Base-by-base conservation (phyloP, 2,888 invertebrate species). In the Phanerotoma sp. region DNA sequence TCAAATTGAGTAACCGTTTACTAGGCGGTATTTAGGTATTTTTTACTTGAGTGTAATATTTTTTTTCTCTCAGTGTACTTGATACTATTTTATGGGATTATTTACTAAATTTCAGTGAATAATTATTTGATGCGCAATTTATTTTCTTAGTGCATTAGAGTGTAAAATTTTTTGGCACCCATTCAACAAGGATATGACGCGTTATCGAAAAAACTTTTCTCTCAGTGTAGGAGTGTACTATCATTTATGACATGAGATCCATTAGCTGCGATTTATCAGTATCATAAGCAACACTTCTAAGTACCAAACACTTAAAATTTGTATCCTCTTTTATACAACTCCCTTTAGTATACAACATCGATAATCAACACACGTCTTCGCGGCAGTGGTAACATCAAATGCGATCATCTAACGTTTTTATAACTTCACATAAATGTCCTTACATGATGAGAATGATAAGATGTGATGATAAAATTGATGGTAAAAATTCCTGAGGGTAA, bases 381-480 rank as follows among this genome's bases (percentile, higher is more conserved):
- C 54, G 60, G 60, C 58, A 62, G 62, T 62, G 62, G 51, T 58
- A 57, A 61, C 58, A 59, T 58, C 58, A 32, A 58, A 60, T 48
- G 40, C 51, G 28, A 49, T 51, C 28, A 33, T 48, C 44, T 48
- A 21, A 51, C 38, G 16, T 41, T 38, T 41, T 11, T 30, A 46
- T 46, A 21, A 46, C 21, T 13, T 22, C 21, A 46, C 18, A 46
- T 11, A 10, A 32, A 13, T 18, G 10, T 25, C 4, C 28, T 20
- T 5, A 28, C 15, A 16, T 15, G 16, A 18, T n/a, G 18, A 45
- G n/a, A 18, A 20, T 11, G 25, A 46, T 20, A 13, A 46, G 9
- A 33, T 13, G 13, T 5, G n/a, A n/a, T n/a, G n/a, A n/a, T n/a
- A n/a, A n/a, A n/a, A n/a, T n/a, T n/a, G n/a, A n/a, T n/a, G n/a